phyloP scores from a whole-genome alignment of 1,140 invertebrate genomes.

The Cepaea nemoralis region DNA sequence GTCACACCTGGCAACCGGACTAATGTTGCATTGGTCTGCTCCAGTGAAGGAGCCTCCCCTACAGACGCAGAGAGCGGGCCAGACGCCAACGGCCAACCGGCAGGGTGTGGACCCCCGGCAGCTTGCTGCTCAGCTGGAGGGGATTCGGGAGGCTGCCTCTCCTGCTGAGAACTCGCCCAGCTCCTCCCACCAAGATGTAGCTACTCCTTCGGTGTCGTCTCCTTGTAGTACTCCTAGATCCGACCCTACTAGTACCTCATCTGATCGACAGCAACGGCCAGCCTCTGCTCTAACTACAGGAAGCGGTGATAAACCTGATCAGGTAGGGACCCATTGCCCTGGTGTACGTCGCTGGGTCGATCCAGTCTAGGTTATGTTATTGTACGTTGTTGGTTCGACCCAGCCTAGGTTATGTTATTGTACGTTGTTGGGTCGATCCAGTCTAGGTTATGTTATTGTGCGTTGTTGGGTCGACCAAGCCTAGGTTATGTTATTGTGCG shows the following conservation, averaged over 20 bases:
- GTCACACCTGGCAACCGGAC: conserved; percentile 7
- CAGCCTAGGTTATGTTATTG: no score
- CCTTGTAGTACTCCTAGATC: conserved; percentile 66
- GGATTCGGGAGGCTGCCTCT: conserved; percentile 62
- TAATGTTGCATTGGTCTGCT: conserved; percentile 41
- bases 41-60: conserved; percentile 38
- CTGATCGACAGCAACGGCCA: conserved; percentile 51
- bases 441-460: no score
- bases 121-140: conserved; percentile 65
- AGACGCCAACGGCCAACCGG: neutral
- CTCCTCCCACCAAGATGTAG: conserved; percentile 64
- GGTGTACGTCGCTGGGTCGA: no score
- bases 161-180: conserved; percentile 61
- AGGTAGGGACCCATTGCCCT: neutral
- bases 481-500: no score
- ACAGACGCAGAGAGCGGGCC: conserved; percentile 8
- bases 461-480: no score
- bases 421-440: no score
- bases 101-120: conserved; percentile 63
- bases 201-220: conserved; percentile 67
- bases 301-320: conserved; percentile 21
- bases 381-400: no score
- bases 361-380: no score
- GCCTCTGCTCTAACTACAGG: neutral
- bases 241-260: conserved; percentile 63